These are phyloP conservation scores for Bursaphelenchus okinawaensis DNA, from an alignment of 2,888 invertebrate genomes.

Conservation along the genomic window DNA sequence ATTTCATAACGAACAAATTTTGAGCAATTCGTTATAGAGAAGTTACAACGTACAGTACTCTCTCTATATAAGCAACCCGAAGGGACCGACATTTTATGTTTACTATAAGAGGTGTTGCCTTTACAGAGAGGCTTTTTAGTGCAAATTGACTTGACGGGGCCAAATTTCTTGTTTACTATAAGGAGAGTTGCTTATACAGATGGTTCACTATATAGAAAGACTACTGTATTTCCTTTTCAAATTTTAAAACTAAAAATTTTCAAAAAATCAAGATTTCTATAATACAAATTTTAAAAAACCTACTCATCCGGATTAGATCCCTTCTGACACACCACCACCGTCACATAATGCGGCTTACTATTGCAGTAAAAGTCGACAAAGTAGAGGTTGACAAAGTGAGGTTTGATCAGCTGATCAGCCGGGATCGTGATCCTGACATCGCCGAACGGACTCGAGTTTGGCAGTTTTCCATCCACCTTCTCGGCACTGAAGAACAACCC, in stretches of 20 bases:
- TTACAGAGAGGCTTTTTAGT: too few relatives aligned
- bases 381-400: slow-evolving; percentile 40
- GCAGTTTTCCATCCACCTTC: slow-evolving; percentile 32
- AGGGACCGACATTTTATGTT: too few relatives aligned
- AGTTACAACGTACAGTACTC: too few relatives aligned
- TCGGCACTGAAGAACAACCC: slow-evolving; percentile 57
- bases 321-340: slow-evolving; percentile 45
- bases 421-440: slow-evolving; percentile 46
- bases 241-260: too few relatives aligned
- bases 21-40: too few relatives aligned
- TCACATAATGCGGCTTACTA: slow-evolving; percentile 54
- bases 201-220: too few relatives aligned
- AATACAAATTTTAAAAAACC: not conserved
- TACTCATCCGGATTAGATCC: slow-evolving; percentile 41
- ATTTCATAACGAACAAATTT: not conserved
- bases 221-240: too few relatives aligned
- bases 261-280: not conserved
- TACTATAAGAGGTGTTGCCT: too few relatives aligned
- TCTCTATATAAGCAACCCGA: too few relatives aligned
- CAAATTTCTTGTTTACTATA: too few relatives aligned
- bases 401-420: slow-evolving; percentile 24
- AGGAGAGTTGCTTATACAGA: too few relatives aligned
- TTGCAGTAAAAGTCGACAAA: slow-evolving; percentile 59
- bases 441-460: slow-evolving; percentile 47
- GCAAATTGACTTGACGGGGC: too few relatives aligned